Evolutionary conservation across 1,140 invertebrate species (phyloP), one percentile per base, ranked within the genome.

Genomic region (Calycopis cecrops): DNA sequence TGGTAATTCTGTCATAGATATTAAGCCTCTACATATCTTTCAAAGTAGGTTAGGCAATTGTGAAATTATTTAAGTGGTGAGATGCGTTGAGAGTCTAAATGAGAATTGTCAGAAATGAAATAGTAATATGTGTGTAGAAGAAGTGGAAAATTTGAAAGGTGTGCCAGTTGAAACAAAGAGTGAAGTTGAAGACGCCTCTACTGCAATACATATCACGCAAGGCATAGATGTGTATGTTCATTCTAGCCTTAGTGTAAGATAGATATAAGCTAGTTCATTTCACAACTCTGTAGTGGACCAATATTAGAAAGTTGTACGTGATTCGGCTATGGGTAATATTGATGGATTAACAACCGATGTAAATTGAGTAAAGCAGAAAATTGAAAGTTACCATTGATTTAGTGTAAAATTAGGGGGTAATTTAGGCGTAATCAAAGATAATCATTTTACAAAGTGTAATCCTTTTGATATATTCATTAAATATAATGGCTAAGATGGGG

Each of bases 291-390:
- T 85, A 84, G 84, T 71, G 84, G 84, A 87, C 84, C 84, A 87
- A 85, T 87, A 85, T 87, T 85, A 87, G 82, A 87, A 85, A 85
- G 79, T 85, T 85, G 82, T 85, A 79, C 80, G 69, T 79, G 64
- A 69, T 66, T 14, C 14, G 7, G 17, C 14, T 16, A 16, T 44
- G 40, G 14, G 6, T 9, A 9, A 44, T 16, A 37, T 35, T 37
- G 35, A 28, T 28, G 21, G 21, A 28, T 28, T 28, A 28, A 28
- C 21, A 28, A 6, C 21, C 6, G 21, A 3, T 28, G 21, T 28
- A 28, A 28, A 28, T 3, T 28, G 21, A 28, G 21, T 37, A 16
- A 9, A 14, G 17, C 40, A 17, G 40, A 28, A 28, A n/a, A n/a
- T n/a, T n/a, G n/a, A n/a, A n/a, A n/a, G n/a, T 40, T 40, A 14